Evolutionary conservation across 2,797 vertebrate species (phyloP), one percentile per base, ranked within the genome.

Genomic region (Gallinago solitaria): DNA sequence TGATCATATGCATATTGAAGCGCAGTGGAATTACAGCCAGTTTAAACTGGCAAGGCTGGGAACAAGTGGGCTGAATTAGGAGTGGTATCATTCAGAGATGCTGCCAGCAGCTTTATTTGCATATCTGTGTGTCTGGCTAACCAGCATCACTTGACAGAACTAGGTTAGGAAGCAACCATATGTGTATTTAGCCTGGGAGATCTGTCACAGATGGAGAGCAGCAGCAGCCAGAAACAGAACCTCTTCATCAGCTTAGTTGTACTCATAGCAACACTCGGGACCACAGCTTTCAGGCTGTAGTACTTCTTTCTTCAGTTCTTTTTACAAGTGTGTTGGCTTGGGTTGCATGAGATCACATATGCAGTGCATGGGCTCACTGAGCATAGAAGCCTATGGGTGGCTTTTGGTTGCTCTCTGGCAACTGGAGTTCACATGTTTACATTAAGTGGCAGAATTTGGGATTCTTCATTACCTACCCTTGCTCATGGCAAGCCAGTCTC

Each of bases 121-220:
- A 9, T 92, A 59, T 95, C 50, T 71, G 35, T 60, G 45, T 80
- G 83, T 82, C 91, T 97, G 79, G 75, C 83, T 89, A 90, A 76
- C 91, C 84, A 89, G 89, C 82, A 83, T 70, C 79, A 16, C 82
- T 95, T 95, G 93, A 95, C 91, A 95, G 96, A 96, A 89, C 87
- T 93, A 69, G 91, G 87, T 92, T 92, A 91, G 91, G 89, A 94
- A 96, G 80, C n/a, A 81, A 81, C 94, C 89, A 71, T 96, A 87
- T 94, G 95, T 80, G 68, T 95, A 45, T 95, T 95, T 95, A 92
- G 96, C 94, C 89, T 94, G 76, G 56, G 87, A 95, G 82, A 80
- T 70, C 47, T 84, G 43, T 91, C 91, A 68, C 96, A 97, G 95
- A 92, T 93, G 91, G 94, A 91, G 71, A 92, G 59, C 64, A 94